Base-by-base conservation (phyloP, 2,888 invertebrate genomes). In the Spilosoma lubricipeda region DNA sequence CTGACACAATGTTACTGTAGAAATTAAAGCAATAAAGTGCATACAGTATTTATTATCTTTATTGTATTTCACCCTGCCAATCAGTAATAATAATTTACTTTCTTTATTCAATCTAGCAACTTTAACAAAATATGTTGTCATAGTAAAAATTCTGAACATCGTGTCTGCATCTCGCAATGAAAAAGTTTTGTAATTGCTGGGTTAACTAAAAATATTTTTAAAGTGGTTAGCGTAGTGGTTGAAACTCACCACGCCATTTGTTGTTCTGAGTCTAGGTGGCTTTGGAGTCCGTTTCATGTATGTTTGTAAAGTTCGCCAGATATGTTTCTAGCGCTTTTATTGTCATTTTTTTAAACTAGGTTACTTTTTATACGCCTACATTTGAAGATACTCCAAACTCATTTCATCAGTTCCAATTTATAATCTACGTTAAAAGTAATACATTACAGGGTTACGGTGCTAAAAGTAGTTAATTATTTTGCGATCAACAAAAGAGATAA, bases 11-110 rank as follows among this genome's bases (percentile, higher is more conserved):
- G 70, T 70, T 59, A 27, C 56, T 70, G n/a, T 3, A 39, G 56
- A 66, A 70, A 45, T 27, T 70, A 9, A 36, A 74, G 45, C 66
- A 74, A 68, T 71, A 73, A 48, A 15, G 13, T 67, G 20, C 11
- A 30, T 30, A 67, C 67, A 30, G 27, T 67, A 67, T 39, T 45
- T 30, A 30, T 67, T 66, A 52, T 48, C 27, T 45, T 39, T 4
- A n/a, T n/a, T 33, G 59, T 39, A 20, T 36, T 59, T 39, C 56
- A 59, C 56, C 39, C 39, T 39, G 39, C 39, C 11, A 39, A 39
- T 39, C 39, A 11, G 9, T 39, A 39, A 52, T 4, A 20, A 52
- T 52, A 23, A 8, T 20, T 52, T 52, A 45, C 52, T 23, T 52
- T 52, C 52, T 48, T 20, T 5, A 48, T 48, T 48, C n/a, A 23